Conservation (phyloP, 1,140 invertebrate species). For the Drosophila tsacasi region DNA sequence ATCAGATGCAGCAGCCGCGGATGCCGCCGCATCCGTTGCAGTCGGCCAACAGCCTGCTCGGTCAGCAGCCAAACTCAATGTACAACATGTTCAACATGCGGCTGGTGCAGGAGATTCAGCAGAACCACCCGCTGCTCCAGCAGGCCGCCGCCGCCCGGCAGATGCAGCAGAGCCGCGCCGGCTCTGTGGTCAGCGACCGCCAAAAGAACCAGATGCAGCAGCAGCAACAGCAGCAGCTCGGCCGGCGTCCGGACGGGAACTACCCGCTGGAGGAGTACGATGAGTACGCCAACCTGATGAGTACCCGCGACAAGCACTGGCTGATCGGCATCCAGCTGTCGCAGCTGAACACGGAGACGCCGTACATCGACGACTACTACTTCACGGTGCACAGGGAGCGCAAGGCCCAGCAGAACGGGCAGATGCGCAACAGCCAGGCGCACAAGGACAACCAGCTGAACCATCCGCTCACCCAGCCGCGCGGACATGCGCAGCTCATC, state of each 20-base stretch:
- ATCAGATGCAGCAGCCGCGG: constrained; percentile 64
- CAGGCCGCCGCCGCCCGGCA: constrained; percentile 66
- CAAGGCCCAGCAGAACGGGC: constrained; percentile 86
- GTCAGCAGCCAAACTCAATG: constrained; percentile 76
- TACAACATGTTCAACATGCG: constrained; percentile 85
- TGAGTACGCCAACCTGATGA: constrained; percentile 96
- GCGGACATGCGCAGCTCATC: constrained; percentile 84
- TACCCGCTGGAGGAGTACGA: constrained; percentile 86
- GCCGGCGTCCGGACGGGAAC: constrained; percentile 66
- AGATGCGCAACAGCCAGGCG: constrained; percentile 86
- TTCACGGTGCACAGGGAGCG: constrained; percentile 90
- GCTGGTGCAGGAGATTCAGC: constrained; percentile 87
- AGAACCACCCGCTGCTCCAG: constrained; percentile 87
- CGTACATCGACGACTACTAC: constrained; percentile 95
- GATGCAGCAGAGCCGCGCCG: constrained; percentile 57
- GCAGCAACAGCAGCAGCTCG: constrained; percentile 36
- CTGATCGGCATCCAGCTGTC: constrained; percentile 96
- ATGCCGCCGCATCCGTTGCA: constrained; percentile 62
- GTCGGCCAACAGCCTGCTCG: constrained; percentile 55
- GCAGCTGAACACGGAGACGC: constrained; percentile 94
- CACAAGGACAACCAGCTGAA: constrained; percentile 88
- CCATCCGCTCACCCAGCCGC: constrained; percentile 86
- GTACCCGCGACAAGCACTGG: constrained; percentile 95
- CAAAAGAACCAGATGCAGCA: constrained; percentile 51
- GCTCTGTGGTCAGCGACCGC: constrained; percentile 43